These are phyloP conservation scores for Aphrocallistes beatrix DNA, from an alignment of 37 sponge, comb jelly and placozoan genomes.

Conservation along the genomic window DNA sequence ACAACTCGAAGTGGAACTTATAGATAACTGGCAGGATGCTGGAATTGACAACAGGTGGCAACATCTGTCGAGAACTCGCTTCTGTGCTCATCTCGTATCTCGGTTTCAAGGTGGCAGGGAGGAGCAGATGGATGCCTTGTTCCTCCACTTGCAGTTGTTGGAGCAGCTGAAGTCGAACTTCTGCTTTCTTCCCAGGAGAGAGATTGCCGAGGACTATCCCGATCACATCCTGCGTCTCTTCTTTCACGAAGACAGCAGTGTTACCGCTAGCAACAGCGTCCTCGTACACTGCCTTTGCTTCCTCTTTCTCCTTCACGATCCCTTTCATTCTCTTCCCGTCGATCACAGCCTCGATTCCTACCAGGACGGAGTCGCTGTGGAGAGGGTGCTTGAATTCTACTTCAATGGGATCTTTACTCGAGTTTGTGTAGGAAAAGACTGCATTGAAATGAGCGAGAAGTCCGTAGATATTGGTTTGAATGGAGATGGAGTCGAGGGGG, in stretches of 20 bases:
- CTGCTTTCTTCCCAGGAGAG: slow-evolving; percentile 41
- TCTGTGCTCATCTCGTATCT: slow-evolving; percentile 22
- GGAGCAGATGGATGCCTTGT: slow-evolving; percentile 31
- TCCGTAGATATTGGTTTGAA: background rate
- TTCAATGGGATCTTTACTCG: background rate
- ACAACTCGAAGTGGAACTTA: background rate
- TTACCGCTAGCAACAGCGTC: slow-evolving; percentile 57
- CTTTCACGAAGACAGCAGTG: slow-evolving; percentile 55
- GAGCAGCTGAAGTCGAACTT: slow-evolving; percentile 39
- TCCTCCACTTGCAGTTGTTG: slow-evolving; percentile 43
- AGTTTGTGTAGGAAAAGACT: background rate
- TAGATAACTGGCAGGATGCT: slow-evolving; percentile 22
- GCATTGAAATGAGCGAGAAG: background rate
- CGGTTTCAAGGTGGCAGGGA: slow-evolving; percentile 30
- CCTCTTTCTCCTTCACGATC: slow-evolving; percentile 49
- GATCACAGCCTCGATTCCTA: slow-evolving; percentile 27
- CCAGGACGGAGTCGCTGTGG: background rate
- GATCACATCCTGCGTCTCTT: slow-evolving; percentile 59
- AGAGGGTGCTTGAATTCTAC: background rate
- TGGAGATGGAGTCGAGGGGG: background rate
- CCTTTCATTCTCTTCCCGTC: slow-evolving; percentile 47
- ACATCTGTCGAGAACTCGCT: background rate
- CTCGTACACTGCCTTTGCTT: slow-evolving; percentile 49
- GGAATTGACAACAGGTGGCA: background rate
- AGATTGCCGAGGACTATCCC: slow-evolving; percentile 60